A percentile compares a stretch with the other conserved stretches of the same genome.
phyloP scores from a whole-genome alignment of 2,888 invertebrate genomes.

The Nipponacmea schrenckii region DNA sequence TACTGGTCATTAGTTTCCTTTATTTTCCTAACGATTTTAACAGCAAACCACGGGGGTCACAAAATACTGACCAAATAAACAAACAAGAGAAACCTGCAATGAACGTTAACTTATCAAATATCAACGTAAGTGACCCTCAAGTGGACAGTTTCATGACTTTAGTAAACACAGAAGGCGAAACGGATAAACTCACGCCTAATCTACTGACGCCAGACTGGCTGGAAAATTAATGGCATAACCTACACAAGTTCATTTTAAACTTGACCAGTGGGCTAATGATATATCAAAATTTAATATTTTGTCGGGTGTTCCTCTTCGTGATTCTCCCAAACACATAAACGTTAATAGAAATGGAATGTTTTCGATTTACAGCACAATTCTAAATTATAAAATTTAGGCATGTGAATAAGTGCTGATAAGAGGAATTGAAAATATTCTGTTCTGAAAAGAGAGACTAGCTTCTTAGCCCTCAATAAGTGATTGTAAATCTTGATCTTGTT shows the following conservation, averaged over 20 bases:
- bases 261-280: no score
- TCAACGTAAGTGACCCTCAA: background rate
- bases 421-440: no score
- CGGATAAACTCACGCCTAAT: background rate
- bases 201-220: background rate
- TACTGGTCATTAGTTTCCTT: background rate
- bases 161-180: background rate
- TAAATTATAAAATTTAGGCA: no score
- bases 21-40: background rate
- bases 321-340: no score
- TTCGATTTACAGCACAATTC: no score
- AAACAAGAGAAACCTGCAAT: background rate
- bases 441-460: no score
- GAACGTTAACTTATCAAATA: background rate
- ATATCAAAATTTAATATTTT: no score
- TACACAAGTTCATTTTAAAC: background rate
- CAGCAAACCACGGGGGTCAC: background rate
- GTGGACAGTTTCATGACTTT: background rate
- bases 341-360: no score
- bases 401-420: no score
- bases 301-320: no score
- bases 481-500: no score
- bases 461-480: no score
- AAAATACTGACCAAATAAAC: background rate
- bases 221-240: constrained; percentile 1